A percentile compares a stretch with the other conserved stretches of the same genome.
phyloP scores from a whole-genome alignment of 1,140 invertebrate genomes.

The Brachionus koreanus region DNA sequence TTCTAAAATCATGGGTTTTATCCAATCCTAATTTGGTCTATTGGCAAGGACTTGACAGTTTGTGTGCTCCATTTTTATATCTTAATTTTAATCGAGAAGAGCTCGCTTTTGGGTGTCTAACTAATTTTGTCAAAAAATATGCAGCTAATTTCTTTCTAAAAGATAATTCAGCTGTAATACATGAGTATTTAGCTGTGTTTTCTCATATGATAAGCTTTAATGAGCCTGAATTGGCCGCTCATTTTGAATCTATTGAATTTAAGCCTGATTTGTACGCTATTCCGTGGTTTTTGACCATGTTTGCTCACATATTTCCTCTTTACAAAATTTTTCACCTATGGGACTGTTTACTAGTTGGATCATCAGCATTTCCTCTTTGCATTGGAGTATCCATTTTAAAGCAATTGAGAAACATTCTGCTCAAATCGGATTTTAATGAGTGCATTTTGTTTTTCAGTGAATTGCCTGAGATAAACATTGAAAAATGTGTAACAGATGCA shows the following conservation, averaged over 20 bases:
- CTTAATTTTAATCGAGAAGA: slow-evolving; percentile 97
- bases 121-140: slow-evolving; percentile 91
- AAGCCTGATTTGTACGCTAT: slow-evolving; percentile 98
- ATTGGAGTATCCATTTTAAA: slow-evolving; percentile 87
- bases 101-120: slow-evolving; percentile 85
- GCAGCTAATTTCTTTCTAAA: slow-evolving; percentile 96
- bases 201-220: slow-evolving; percentile 91
- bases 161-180: slow-evolving; percentile 92
- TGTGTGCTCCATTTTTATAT: slow-evolving; percentile 92
- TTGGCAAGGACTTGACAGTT: slow-evolving; percentile 97
- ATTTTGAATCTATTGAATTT: slow-evolving; percentile 86
- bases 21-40: slow-evolving; percentile 93
- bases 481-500: slow-evolving; percentile 82
- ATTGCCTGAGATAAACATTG: slow-evolving; percentile 91
- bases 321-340: slow-evolving; percentile 97
- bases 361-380: slow-evolving; percentile 86
- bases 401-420: slow-evolving; percentile 76
- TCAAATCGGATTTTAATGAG: slow-evolving; percentile 89
- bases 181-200: slow-evolving; percentile 95
- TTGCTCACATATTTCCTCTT: slow-evolving; percentile 95
- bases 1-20: slow-evolving; percentile 90
- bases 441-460: slow-evolving; percentile 94
- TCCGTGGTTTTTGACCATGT: slow-evolving; percentile 99
- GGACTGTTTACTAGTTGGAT: slow-evolving; percentile 89
- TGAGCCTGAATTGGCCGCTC: slow-evolving; percentile 84